Percentiles rank a stretch among this genome's conserved stretches.
phyloP scores from a whole-genome alignment of 2,797 vertebrate species.

The Peromyscus attwateri region DNA sequence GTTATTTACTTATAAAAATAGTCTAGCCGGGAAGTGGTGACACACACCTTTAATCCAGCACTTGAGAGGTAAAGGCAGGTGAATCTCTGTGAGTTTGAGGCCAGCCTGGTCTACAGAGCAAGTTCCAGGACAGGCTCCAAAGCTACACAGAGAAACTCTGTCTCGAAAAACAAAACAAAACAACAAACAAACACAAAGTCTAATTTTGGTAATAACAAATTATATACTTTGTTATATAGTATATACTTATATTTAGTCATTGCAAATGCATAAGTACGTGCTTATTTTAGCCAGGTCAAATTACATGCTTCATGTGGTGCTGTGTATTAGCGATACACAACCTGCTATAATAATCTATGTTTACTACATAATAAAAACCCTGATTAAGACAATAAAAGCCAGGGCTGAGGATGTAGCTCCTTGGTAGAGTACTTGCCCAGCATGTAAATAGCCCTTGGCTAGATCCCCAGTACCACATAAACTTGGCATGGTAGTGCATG shows the following conservation, averaged over 20 bases:
- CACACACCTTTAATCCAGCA: too few species aligned
- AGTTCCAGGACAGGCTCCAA: too few species aligned
- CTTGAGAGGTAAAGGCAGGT: too few species aligned
- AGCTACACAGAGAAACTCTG: too few species aligned
- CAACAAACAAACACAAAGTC: too few species aligned
- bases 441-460: neutral
- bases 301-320: neutral
- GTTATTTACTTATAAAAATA: neutral
- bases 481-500: neutral
- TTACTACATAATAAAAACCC: conserved; percentile 7
- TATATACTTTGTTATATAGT: neutral
- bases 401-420: neutral
- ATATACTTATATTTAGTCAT: neutral
- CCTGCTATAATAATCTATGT: neutral
- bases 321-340: neutral
- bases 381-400: conserved; percentile 32
- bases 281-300: conserved; percentile 38
- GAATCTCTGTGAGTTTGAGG: too few species aligned
- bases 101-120: too few species aligned
- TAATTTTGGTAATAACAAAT: neutral
- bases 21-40: too few species aligned
- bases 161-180: too few species aligned
- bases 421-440: neutral
- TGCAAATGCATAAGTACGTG: neutral
- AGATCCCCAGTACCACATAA: neutral